Base-by-base conservation (phyloP, 2,113 vertebrate genomes). In the Orthonyx spaldingii region DNA sequence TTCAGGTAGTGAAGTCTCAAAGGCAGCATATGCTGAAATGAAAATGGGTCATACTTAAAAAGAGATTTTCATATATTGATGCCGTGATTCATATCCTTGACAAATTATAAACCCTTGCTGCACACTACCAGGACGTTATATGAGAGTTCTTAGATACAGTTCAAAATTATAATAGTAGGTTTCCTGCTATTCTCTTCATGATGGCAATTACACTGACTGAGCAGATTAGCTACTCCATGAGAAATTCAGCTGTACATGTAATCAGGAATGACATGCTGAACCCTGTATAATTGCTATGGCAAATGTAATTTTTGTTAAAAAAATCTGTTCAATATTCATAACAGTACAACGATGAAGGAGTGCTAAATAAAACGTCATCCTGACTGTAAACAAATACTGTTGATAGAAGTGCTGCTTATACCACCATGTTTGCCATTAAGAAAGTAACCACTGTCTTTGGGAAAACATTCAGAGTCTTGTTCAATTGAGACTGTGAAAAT, bases 321-420 rank as follows among this genome's bases (percentile, higher is more conserved):
- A 94, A 64, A 84, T 60, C 59, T 80, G 71, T 93, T 89, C 83
- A 92, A 74, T 87, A 82, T 84, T 84, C 9, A 16, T 57, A 77
- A 65, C 53, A 70, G 30, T 69, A 59, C 52, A 77, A 92, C 1
- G 11, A 87, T 1, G 13, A 32, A 50, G 50, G 44, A 93, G 61
- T 41, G 28, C 78, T 96, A 96, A 97, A 93, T 91, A 95, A 97
- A 97, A 97, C 30, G 37, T 75, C 87, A 96, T 86, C 66, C 85
- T 87, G 94, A 94, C 82, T 71, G 93, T 81, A 95, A 87, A 96
- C 74, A 97, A 87, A 94, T 87, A 88, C 78, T 92, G 69, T 86
- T 95, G 96, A 94, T 76, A 49, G 87, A 94, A 97, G 84, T 72
- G 89, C 70, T 28, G 91, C 76, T 94, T 91, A 76, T 68, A 82